Evolutionary conservation across 2,888 invertebrate genomes (phyloP), one percentile per base, ranked within the genome.

Genomic region (Dendrolimus houi): DNA sequence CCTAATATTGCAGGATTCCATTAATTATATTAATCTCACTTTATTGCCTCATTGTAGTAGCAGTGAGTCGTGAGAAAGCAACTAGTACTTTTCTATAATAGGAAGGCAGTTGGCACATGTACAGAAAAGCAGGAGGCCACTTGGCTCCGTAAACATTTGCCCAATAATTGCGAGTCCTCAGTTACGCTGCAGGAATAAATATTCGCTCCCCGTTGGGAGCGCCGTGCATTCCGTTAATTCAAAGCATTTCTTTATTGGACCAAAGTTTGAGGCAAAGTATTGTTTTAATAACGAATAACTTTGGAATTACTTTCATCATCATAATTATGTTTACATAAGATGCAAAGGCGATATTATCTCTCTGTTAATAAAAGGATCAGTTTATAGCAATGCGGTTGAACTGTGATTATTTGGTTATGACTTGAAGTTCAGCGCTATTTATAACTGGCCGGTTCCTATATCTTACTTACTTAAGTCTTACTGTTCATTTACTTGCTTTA

Each of bases 141-240:
- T 87, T 76, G 77, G 70, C 74, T 79, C 65, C 66, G 84, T 80
- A 87, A 87, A 87, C 83, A 85, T 87, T 89, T 87, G 78, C 80
- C 85, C 87, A 85, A 87, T 87, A 85, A 89, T 87, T 87, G 85
- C 80, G 78, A 83, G 81, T 84, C 81, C 75, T 82, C 79, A 77
- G 83, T 81, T 79, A 85, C 84, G 81, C 77, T 77, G 64, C 72
- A 77, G 73, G 84, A 86, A 86, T 86, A 86, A 84, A 84, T 85
- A 85, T 81, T 78, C 77, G 67, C 70, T 73, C 72, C 70, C 78
- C 76, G 75, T 70, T 69, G 76, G 74, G 79, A 81, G 78, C 77
- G 75, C 72, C 75, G 74, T 72, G 67, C 74, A 78, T 81, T 77
- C 79, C 77, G 79, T 74, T 74, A 77, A 79, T 84, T 82, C 75